Evolutionary conservation across 2,113 vertebrate species (phyloP), one percentile per base, ranked within the genome.

Genomic region (Craseonycteris thonglongyai): DNA sequence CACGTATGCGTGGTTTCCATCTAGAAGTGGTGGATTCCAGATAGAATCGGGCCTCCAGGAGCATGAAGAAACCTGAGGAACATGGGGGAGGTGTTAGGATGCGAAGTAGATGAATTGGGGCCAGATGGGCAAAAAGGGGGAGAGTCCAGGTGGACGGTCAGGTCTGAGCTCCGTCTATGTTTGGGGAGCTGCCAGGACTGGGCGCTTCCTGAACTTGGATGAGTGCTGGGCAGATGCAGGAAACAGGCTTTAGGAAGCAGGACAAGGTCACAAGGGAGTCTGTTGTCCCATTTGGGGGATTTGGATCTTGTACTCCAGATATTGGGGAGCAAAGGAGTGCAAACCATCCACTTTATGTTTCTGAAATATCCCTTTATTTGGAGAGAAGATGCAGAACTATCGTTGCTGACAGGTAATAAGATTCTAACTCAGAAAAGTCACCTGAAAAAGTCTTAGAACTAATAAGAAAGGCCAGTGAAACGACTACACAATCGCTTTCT

Each of bases 151-250:
- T 13, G 33, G 45, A 61, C 65, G 54, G 18, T 28, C 5, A n/a
- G 47, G 71, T 6, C 1, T 68, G 40, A 78, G 7, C 21, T 4
- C 2, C 24, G 38, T 18, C 59, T 18, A 0, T 24, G 58, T 45
- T 40, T 65, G 26, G 18, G 75, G 59, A 33, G 47, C 40, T 54
- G 19, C 30, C 28, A 3, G 71, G 40, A 35, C 47, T 7, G 8
- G 35, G 81, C n/a, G 40, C 12, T 8, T 19, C 14, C 30, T 5
- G 4, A 6, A 0, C 6, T 0, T 21, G 8, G 28, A 2, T 16
- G 33, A 14, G 56, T 10, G 19, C 15, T 33, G 26, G 10, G 21
- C 33, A 8, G 51, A 1, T 35, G 33, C n/a, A 69, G 58, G 24
- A 51, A 11, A 13, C 5, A n/a, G 42, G 49, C 12, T 81, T 10